Evolutionary conservation across 2,113 vertebrate genomes (phyloP).

Genomic region (Pontoporia blainvillei): DNA sequence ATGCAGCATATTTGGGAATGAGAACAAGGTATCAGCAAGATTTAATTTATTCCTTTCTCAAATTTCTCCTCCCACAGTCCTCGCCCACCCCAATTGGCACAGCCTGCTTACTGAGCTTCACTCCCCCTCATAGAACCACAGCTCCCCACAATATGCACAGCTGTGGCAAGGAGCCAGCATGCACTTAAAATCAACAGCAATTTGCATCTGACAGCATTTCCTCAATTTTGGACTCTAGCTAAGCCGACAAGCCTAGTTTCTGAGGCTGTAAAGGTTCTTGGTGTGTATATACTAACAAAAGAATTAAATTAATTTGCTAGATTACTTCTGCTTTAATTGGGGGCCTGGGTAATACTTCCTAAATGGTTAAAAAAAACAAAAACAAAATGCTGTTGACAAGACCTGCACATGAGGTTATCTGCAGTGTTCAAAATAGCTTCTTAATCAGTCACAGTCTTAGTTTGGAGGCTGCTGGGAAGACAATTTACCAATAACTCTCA

Average conservation of each 20-base stretch:
- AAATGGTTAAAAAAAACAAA: background rate
- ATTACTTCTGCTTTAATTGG: constrained; percentile 44
- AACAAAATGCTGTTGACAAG: background rate
- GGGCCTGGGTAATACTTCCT: background rate
- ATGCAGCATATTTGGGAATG: constrained; percentile 40
- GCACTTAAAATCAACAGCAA: constrained; percentile 68
- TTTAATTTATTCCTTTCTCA: constrained; percentile 65
- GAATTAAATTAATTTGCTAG: constrained; percentile 30
- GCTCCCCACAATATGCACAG: constrained; percentile 14
- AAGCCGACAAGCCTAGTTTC: constrained; percentile 49
- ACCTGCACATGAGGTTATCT: background rate
- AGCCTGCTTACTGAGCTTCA: constrained; percentile 54
- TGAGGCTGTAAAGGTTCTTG: constrained; percentile 47
- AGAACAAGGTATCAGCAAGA: constrained; percentile 66
- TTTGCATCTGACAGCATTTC: constrained; percentile 61
- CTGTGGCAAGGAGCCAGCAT: background rate
- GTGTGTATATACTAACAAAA: constrained; percentile 13
- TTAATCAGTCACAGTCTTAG: background rate
- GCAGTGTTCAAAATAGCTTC: background rate
- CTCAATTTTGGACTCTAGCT: constrained; percentile 59
- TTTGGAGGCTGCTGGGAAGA: background rate
- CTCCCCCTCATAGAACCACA: constrained; percentile 49
- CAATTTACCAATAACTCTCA: constrained; percentile 17
- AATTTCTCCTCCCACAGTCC: constrained; percentile 62
- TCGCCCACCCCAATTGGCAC: constrained; percentile 62